Evolutionary conservation across 2,113 vertebrate species (phyloP), one percentile per base, ranked within the genome.

Genomic region (Chiloscyllium plagiosum): DNA sequence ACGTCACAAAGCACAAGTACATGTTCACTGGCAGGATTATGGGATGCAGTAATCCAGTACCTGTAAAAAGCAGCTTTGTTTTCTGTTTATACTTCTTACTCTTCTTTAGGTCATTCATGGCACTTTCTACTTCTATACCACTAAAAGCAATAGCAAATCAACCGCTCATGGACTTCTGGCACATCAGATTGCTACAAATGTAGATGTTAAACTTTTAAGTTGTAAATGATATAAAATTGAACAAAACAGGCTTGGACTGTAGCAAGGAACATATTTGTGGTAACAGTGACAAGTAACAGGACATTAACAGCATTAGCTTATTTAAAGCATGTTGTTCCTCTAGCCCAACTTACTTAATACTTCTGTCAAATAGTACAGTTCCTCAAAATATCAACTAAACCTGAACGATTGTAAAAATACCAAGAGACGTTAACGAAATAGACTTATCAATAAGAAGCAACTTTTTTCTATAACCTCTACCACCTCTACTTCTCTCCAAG

Each of bases 11-110:
- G 19, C 61, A 66, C 89, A 93, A 93, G 89, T 93, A 37, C 61
- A 83, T 47, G 61, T n/a, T n/a, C 89, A 93, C 89, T 93, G 61
- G 66, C 89, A 66, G 89, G 61, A 68, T 93, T 93, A 93, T 93
- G 61, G 61, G 65, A 61, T 93, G 61, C 56, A 93, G 33, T 66
- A 5, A 61, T 42, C 17, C 89, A 93, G 89, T 68, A 93, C 61
- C 72, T 93, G 61, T 42, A 37, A 65, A 93, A 93, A 37, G 89
- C 56, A 68, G 89, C 89, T 66, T 68, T 37, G 89, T 66, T 93
- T 93, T 66, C 33, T 37, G 1, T 17, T 22, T 3, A 6, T 42
- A 80, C 17, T 47, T 83, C 42, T 37, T 83, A 37, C 19, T 93
- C 65, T 65, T 93, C 61, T 19, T 93, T 93, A 66, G 61, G 89